Evolutionary conservation across 2,888 invertebrate species (phyloP), one percentile per base, ranked within the genome.

Genomic region (Pristionchus maxplancki): DNA sequence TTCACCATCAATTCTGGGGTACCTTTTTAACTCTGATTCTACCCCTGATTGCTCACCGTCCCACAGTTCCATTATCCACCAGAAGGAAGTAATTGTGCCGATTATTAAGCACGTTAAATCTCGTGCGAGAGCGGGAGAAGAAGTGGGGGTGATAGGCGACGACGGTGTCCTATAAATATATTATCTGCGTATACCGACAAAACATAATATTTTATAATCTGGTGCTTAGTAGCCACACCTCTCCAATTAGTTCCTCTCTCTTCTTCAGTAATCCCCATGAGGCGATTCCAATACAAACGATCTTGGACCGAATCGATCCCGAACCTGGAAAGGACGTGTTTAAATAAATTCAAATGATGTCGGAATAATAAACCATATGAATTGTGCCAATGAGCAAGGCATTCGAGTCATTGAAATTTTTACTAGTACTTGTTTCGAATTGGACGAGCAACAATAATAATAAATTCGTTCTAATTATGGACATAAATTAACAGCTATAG

Each of bases 21-120:
- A n/a, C n/a, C n/a, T n/a, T n/a, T n/a, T n/a, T n/a, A n/a, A n/a
- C n/a, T n/a, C n/a, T n/a, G n/a, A n/a, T n/a, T n/a, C n/a, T n/a
- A n/a, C n/a, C n/a, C n/a, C n/a, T 6, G 40, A 37, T 31, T 50
- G n/a, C 74, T 31, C 81, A 91, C 91, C 91, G 89, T 20, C 97
- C 98, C 88, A 97, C 97, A 1, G 98, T 98, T n/a, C 99, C 99
- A 95, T 99, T 98, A 96, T 99, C 99, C 24, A 98, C 98, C 91
- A 99, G 96, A 90, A 99, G 96, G 95, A 99, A 99, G 96, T 98
- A 99, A 28, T 98, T 97, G 95, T 99, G 98, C 78, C 98, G 96
- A 95, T 97, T 98, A 96, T 99, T 99, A 89, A 99, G 96, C 13
- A 90, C 92, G 15, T 91, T 92, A 88, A 93, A 92, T 67, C 93